phyloP scores from a whole-genome alignment of 2,888 invertebrate genomes.

The Melanostoma scalare region DNA sequence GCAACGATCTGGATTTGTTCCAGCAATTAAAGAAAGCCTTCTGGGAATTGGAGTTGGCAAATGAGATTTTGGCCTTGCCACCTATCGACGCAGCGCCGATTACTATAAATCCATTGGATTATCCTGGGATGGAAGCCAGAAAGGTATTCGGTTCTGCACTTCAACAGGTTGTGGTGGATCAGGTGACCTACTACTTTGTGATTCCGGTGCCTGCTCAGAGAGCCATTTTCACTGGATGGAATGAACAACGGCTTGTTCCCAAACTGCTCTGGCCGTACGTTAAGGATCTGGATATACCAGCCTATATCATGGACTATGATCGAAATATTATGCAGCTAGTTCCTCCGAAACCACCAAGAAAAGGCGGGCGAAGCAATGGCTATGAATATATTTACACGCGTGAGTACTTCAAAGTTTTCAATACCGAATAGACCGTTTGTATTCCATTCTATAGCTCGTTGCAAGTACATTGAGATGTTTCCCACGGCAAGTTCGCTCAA shows the following conservation, averaged over 20 bases:
- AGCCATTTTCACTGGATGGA: conserved; percentile 80
- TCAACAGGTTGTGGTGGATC: conserved; percentile 77
- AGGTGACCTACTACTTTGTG: conserved; percentile 79
- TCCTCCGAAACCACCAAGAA: conserved; percentile 80
- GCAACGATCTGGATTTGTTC: conserved; percentile 78
- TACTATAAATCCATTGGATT: conserved; percentile 78
- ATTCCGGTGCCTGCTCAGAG: conserved; percentile 79
- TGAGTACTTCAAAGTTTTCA: conserved; percentile 69
- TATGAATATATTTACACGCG: conserved; percentile 79
- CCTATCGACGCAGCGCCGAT: conserved; percentile 77
- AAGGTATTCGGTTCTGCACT: conserved; percentile 78
- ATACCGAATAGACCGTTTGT: not conserved
- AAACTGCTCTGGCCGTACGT: conserved; percentile 79
- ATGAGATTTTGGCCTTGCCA: conserved; percentile 71
- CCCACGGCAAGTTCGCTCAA: conserved; percentile 83
- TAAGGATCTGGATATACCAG: conserved; percentile 79
- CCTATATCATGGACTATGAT: conserved; percentile 78
- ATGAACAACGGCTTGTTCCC: conserved; percentile 77
- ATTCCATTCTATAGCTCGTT: conserved; percentile 82
- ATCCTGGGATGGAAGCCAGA: conserved; percentile 74
- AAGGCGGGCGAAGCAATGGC: conserved; percentile 75
- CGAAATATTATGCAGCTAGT: conserved; percentile 78
- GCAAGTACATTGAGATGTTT: conserved; percentile 86
- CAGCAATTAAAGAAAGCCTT: conserved; percentile 78
- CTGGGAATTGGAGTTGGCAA: conserved; percentile 76